Evolutionary conservation across 2,888 invertebrate species (phyloP).

Genomic region (Phyllotreta cruciferae): DNA sequence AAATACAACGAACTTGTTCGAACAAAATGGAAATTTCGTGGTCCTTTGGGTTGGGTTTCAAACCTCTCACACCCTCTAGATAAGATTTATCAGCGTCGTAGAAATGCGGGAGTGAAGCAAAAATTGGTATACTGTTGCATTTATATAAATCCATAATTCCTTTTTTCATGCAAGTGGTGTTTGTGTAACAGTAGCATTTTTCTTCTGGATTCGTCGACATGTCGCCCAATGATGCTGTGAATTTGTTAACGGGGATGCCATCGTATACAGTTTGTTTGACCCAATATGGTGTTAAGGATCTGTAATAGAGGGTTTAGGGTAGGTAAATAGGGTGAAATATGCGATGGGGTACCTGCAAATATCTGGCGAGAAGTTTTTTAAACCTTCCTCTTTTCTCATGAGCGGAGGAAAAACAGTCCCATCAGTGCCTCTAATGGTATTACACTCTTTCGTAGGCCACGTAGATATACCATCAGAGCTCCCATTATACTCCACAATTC

Average conservation of each 20-base stretch:
- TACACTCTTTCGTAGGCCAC: slow-evolving; percentile 77
- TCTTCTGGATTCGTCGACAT: slow-evolving; percentile 64
- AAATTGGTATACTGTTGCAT: slow-evolving; percentile 74
- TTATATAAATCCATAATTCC: slow-evolving; percentile 75
- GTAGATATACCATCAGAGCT: slow-evolving; percentile 63
- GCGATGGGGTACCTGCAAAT: slow-evolving; percentile 69
- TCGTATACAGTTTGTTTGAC: slow-evolving; percentile 67
- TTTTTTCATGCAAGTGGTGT: slow-evolving; percentile 73
- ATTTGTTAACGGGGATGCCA: slow-evolving; percentile 74
- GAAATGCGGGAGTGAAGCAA: slow-evolving; percentile 82
- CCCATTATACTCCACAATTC: slow-evolving; percentile 74
- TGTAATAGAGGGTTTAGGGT: slow-evolving; percentile 46
- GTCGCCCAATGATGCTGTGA: slow-evolving; percentile 76
- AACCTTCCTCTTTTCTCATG: slow-evolving; percentile 64
- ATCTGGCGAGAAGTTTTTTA: slow-evolving; percentile 78
- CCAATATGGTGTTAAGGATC: slow-evolving; percentile 70
- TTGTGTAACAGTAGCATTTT: slow-evolving; percentile 65
- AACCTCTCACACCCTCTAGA: slow-evolving; percentile 64
- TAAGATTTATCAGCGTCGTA: slow-evolving; percentile 66
- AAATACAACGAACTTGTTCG: slow-evolving; percentile 70
- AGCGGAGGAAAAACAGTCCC: slow-evolving; percentile 88
- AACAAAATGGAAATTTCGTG: slow-evolving; percentile 81
- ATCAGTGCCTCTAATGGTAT: slow-evolving; percentile 81
- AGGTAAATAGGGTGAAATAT: neutral
- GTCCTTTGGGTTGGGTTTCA: slow-evolving; percentile 71